Evolutionary conservation across 2,113 vertebrate genomes (phyloP), one percentile per base, ranked within the genome.

Genomic region (Poeciliopsis turrubarensis): DNA sequence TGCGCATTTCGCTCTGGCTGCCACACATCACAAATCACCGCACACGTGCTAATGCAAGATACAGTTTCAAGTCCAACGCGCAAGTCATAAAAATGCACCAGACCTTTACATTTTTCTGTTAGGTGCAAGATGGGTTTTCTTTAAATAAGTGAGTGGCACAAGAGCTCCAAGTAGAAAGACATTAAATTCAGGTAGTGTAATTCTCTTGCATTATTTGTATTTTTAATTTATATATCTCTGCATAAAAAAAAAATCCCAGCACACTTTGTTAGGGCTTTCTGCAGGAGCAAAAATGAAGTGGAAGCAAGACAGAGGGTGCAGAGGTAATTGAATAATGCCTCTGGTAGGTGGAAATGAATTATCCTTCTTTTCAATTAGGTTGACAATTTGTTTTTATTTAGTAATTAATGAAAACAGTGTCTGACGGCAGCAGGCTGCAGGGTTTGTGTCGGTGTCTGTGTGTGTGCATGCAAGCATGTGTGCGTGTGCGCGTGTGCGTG

Each of bases 341-440:
- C 89, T 94, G 93, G 94, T 93, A 84, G 86, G 84, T 90, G 84
- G 84, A 91, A 94, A 94, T 94, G 87, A 94, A 94, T 94, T 92
- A 92, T 89, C 90, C 88, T 90, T 89, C 89, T 91, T 93, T 94
- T 94, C 93, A 95, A 94, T 95, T 94, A 94, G 92, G 93, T 95
- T 94, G 89, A 94, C 93, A 91, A 93, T 94, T 95, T 89, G 92
- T 95, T 95, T 95, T 94, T 94, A 95, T 95, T 95, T 95, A 93
- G 91, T 94, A 94, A 95, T 95, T 93, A 94, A 94, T 94, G 90
- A 91, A 92, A 94, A 89, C 93, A 87, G 87, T 64, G 86, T 87
- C 92, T 92, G 91, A 86, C 90, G 86, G 88, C 86, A 78, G 87
- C 69, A 71, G 86, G 92, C 94, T 86, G 80, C 69, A 2, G 93